Evolutionary conservation across 2,113 vertebrate genomes (phyloP), one percentile per base, ranked within the genome.

Genomic region (Mormyrus lacerda): DNA sequence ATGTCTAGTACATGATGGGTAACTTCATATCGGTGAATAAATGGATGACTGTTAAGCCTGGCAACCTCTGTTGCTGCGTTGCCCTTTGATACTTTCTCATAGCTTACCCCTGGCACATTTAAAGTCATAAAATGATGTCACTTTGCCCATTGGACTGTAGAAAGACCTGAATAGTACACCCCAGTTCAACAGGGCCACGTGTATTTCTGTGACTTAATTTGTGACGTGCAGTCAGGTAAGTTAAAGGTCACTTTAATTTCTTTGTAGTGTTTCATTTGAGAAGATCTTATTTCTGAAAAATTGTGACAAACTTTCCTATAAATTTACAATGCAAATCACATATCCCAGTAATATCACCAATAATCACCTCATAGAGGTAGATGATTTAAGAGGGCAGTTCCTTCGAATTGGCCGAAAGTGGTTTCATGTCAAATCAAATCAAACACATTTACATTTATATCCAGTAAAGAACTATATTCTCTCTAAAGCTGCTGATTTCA

Each of bases 91-190:
- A n/a, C 42, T 19, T 45, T 79, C 24, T 24, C 15, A 88, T 31
- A 73, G 44, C 42, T 88, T 1, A 88, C n/a, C 48, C 47, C 65
- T 55, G 69, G 45, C 9, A 53, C 31, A 89, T 47, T 51, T 79
- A 58, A 10, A 11, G 44, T 48, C 42, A 82, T 51, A 39, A 88
- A 73, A 88, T 42, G 42, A 53, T 24, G 88, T 89, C 76, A 91
- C 69, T 35, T 1, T 44, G 27, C 11, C 21, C 21, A 27, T 51
- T 90, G 89, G 47, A 58, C 87, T 87, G 90, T 93, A 90, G 92
- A 92, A 90, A 61, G 53, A 87, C 27, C 27, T 0, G 10, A 86
- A 58, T 91, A 51, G 91, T 92, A 82, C 89, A 92, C 5, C 24
- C 55, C 87, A 90, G 89, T 89, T 58, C 91, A 87, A 85, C 69